Base-by-base conservation (phyloP, 2,797 vertebrate genomes). In the Numenius phaeopus region DNA sequence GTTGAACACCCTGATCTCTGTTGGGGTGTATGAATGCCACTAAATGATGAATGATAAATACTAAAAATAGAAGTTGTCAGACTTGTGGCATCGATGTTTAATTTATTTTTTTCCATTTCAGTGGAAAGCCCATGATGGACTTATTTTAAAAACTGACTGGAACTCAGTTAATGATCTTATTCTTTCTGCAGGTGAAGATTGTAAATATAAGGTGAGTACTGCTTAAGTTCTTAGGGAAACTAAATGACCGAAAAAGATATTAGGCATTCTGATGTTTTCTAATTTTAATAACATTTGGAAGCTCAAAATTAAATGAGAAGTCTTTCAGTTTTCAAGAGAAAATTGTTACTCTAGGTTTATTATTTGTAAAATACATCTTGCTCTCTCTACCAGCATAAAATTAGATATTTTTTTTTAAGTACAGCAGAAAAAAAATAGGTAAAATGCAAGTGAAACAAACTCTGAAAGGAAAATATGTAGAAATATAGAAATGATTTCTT, bases 101-200 rank as follows among this genome's bases (percentile, higher is more conserved):
- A 54, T 44, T 44, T 58, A 24, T 75, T 72, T 91, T 97, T 79
- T 95, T 64, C 37, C 57, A 6, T 92, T 83, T n/a, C 90, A 99
- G 99, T 99, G 99, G 99, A 99, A 99, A 97, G 99, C 99, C 95
- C 99, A 99, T 22, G 99, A 99, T 91, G 99, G 99, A 46, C 90
- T 99, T 94, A 98, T 99, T 97, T 98, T 99, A 94, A 99, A 99
- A 97, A 99, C 99, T 76, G 99, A 99, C 97, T 99, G 99, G 99
- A 99, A 99, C 94, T 98, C 99, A 34, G 99, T 99, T 71, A 99
- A 99, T 97, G 99, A 99, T 79, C 98, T 99, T 77, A 99, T 99
- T 84, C 98, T 99, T 62, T 99, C 99, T 91, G 99, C 98, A 91
- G 99, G 99, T 80, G 99, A 99, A 96, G 99, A 99, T 59, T 99